Conservation (phyloP, 2,888 invertebrate species). For the Alviniconcha strummeri region DNA sequence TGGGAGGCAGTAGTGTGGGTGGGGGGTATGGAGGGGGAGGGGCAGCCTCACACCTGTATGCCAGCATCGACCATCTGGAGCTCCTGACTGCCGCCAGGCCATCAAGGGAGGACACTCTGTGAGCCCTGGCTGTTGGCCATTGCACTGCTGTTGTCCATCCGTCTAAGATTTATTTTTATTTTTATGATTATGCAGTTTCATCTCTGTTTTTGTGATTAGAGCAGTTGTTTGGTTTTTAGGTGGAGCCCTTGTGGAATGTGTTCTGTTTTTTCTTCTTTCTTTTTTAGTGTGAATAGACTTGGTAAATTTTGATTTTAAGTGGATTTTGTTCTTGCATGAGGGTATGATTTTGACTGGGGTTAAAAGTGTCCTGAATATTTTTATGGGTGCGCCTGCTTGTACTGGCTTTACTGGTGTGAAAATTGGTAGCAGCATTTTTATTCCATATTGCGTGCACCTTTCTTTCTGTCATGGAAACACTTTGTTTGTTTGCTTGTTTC, state of each 20-base stretch:
- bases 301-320: too few relatives aligned
- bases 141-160: constrained; percentile 1
- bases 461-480: too few relatives aligned
- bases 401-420: too few relatives aligned
- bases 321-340: too few relatives aligned
- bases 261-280: background rate
- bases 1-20: constrained; percentile 21
- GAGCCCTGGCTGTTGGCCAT: background rate
- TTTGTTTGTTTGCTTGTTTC: too few relatives aligned
- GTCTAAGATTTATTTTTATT: background rate
- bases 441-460: too few relatives aligned
- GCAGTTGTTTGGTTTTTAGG: background rate
- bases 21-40: constrained; percentile 25
- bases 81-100: constrained; percentile 13
- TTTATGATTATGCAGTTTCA: background rate
- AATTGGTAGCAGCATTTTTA: too few relatives aligned
- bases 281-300: background rate
- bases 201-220: background rate
- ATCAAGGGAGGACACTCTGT: constrained; percentile 20
- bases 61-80: constrained; percentile 34
- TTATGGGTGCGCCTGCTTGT: too few relatives aligned
- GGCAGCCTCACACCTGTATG: constrained; percentile 30
- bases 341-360: too few relatives aligned
- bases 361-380: too few relatives aligned
- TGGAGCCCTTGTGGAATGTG: too few relatives aligned